These are phyloP conservation scores for Acanthisitta chloris DNA, from an alignment of 2,113 vertebrate genomes.

Conservation along the genomic window DNA sequence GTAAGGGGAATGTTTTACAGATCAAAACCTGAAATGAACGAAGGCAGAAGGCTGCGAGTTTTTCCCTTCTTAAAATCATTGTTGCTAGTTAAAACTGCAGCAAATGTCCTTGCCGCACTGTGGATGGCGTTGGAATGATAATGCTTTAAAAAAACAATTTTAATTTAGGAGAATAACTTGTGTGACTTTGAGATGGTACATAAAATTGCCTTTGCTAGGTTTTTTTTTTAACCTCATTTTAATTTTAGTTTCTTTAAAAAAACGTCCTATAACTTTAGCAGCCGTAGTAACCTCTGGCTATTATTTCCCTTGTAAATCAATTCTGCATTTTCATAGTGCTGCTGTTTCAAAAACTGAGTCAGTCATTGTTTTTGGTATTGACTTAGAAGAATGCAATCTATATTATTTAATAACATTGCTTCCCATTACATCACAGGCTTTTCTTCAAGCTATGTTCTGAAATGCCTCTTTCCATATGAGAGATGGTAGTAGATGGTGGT, in stretches of 20 bases:
- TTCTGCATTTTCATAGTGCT: neutral
- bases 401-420: neutral
- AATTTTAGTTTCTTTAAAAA: neutral
- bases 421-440: constrained; percentile 9
- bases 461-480: neutral
- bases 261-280: neutral
- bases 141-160: neutral
- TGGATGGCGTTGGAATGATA: neutral
- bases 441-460: constrained; percentile 2
- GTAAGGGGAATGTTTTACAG: neutral
- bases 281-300: neutral
- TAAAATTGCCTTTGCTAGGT: neutral
- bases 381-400: constrained; percentile 1
- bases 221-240: neutral
- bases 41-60: neutral
- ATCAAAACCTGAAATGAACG: neutral
- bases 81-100: neutral
- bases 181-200: neutral
- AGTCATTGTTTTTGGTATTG: constrained; percentile 26
- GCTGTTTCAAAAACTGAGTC: neutral
- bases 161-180: neutral
- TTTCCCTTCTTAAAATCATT: neutral
- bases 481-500: neutral
- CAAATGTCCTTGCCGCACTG: neutral
- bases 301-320: constrained; percentile 16